Evolutionary conservation across 2,113 vertebrate genomes (phyloP).

Genomic region (Petroica traversi): DNA sequence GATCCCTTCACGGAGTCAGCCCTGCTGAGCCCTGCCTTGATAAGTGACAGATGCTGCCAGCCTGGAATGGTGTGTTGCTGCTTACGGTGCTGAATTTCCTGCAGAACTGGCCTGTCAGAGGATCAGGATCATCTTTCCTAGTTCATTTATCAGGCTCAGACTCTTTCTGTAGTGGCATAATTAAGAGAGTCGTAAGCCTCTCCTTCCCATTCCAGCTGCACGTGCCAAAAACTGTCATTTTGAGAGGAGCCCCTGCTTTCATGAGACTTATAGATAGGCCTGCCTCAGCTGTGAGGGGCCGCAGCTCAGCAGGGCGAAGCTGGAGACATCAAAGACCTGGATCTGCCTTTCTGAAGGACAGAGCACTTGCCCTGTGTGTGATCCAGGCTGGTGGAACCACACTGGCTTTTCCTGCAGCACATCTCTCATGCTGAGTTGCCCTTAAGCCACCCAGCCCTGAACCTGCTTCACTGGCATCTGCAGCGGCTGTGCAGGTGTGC

Average conservation of each 20-base stretch:
- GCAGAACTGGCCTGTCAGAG: slow-evolving; percentile 36
- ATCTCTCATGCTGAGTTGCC: neutral
- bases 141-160: slow-evolving; percentile 18
- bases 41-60: slow-evolving; percentile 19
- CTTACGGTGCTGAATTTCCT: slow-evolving; percentile 38
- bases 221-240: neutral
- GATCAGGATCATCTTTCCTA: neutral
- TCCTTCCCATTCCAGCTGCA: neutral
- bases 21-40: neutral
- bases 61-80: neutral
- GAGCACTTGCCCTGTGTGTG: fast-evolving
- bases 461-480: neutral
- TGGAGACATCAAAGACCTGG: fast-evolving
- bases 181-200: neutral
- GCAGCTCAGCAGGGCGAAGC: neutral
- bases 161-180: neutral
- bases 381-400: neutral
- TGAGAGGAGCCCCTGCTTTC: neutral
- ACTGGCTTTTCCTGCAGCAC: neutral
- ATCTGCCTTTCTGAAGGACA: neutral
- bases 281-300: neutral
- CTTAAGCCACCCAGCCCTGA: neutral
- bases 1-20: neutral
- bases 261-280: neutral
- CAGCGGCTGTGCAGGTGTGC: neutral